These are phyloP conservation scores for Heliangelus exortis DNA, from an alignment of 2,797 vertebrate genomes.

Conservation along the genomic window DNA sequence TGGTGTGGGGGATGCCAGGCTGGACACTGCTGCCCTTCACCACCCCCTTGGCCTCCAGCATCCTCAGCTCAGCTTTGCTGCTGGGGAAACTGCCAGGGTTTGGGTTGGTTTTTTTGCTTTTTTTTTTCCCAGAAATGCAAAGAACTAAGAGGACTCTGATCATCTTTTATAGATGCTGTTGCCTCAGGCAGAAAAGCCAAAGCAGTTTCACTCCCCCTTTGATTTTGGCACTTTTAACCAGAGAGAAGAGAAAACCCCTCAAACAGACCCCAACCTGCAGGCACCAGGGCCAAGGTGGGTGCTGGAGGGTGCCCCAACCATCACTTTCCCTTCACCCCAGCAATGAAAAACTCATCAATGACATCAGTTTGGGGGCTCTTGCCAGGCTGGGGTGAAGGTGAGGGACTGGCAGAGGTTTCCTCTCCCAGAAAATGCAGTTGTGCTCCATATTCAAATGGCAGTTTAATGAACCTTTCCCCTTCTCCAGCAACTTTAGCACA, in stretches of 20 bases:
- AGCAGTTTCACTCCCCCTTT: background rate
- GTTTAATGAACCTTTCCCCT: slow-evolving; percentile 90
- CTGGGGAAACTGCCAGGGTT: background rate
- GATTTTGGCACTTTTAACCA: background rate
- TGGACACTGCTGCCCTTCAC: fast-evolving
- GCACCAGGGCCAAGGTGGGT: fast-evolving
- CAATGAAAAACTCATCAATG: background rate
- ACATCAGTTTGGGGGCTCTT: background rate
- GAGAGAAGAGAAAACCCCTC: background rate
- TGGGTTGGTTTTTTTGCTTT: too few relatives aligned
- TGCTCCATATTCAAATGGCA: slow-evolving; percentile 89
- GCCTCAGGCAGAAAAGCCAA: background rate
- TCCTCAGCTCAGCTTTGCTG: fast-evolving
- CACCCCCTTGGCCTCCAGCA: background rate
- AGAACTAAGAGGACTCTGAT: background rate
- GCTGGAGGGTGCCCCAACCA: background rate
- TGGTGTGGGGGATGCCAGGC: fast-evolving
- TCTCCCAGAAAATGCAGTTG: slow-evolving; percentile 77
- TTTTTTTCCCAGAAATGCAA: background rate
- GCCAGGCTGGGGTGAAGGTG: background rate
- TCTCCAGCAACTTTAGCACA: slow-evolving; percentile 86
- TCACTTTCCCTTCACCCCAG: background rate
- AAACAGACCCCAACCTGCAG: background rate
- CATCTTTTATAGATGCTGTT: slow-evolving; percentile 45
- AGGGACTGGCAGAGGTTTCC: slow-evolving; percentile 63